Percentiles rank a stretch among this genome's conserved stretches.
These are phyloP conservation scores for Matsumurasca onukii DNA, from an alignment of 1,140 invertebrate species.

Conservation along the genomic window DNA sequence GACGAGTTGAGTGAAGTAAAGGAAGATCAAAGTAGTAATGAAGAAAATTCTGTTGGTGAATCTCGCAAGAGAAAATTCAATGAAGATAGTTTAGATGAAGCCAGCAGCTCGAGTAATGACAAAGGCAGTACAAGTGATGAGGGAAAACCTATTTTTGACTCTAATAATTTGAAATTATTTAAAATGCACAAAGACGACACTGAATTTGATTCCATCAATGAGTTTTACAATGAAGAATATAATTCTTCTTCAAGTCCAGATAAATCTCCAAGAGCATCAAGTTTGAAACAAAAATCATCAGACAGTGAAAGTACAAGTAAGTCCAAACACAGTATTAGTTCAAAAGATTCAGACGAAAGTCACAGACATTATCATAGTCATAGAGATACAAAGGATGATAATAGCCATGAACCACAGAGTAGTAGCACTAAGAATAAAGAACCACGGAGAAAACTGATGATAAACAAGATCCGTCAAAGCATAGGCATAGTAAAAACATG, in stretches of 20 bases:
- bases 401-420: neutral
- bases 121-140: constrained; percentile 25
- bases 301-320: constrained; percentile 40
- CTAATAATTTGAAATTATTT: constrained; percentile 31
- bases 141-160: constrained; percentile 13
- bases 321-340: constrained; percentile 36
- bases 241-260: neutral
- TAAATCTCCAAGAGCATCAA: neutral
- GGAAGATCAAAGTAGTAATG: constrained; percentile 51
- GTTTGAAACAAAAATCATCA: neutral
- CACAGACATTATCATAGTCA: neutral
- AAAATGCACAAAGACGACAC: constrained; percentile 38
- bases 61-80: constrained; percentile 46
- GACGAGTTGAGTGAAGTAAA: constrained; percentile 43
- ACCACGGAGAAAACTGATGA: neutral
- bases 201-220: neutral
- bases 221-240: neutral
- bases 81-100: constrained; percentile 23
- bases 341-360: constrained; percentile 23
- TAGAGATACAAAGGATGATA: constrained; percentile 3
- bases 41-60: constrained; percentile 51
- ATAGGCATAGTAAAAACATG: constrained; percentile 26
- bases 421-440: neutral
- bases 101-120: constrained; percentile 34
- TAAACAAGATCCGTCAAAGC: neutral